Base-by-base conservation (phyloP, 2,888 invertebrate genomes). In the Sminthurinus aureus region DNA sequence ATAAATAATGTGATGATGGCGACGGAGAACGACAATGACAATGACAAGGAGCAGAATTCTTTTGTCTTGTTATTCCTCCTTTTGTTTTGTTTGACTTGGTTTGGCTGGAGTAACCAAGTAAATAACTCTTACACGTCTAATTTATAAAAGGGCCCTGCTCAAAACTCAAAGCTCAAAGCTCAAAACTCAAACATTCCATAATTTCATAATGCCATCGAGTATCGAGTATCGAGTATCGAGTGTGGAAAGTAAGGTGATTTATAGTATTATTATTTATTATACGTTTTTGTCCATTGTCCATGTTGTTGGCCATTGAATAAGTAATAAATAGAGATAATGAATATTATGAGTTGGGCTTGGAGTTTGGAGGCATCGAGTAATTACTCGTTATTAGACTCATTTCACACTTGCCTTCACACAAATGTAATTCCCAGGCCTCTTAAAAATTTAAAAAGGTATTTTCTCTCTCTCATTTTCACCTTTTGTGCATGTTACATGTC, bases 341-440 rank as follows among this genome's bases (percentile, higher is more conserved):
- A 64, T n/a, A n/a, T n/a, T n/a, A n/a, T 67, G n/a, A 13, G 6
- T 67, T 67, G 67, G 67, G n/a, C 11, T n/a, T 67, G 22, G 9
- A 22, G 20, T n/a, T 6, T 38, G 12, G 51, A 0, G 75, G 51
- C n/a, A 51, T 12, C 50, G 51, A 12, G 51, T 51, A 51, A 69
- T 15, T 18, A 75, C 4, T 50, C 15, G 74, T 74, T 50, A 74
- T 74, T 74, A 75, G 75, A 51, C 50, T 75, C 75, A 75, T 75
- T 75, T 75, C 75, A 51, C 75, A 51, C 75, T 15, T 51, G 18
- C 38, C 74, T 74, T 13, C 38, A 74, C 50, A 26, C 74, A 12
- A 0, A 74, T 6, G 9, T 58, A 58, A 58, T 58, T 58, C 18
- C 58, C 58, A 58, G 2, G 9, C 18, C 18, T 58, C 58, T 18